These are phyloP conservation scores for Sorex maritimensis DNA, from an alignment of 2,797 vertebrate genomes.

Conservation along the genomic window DNA sequence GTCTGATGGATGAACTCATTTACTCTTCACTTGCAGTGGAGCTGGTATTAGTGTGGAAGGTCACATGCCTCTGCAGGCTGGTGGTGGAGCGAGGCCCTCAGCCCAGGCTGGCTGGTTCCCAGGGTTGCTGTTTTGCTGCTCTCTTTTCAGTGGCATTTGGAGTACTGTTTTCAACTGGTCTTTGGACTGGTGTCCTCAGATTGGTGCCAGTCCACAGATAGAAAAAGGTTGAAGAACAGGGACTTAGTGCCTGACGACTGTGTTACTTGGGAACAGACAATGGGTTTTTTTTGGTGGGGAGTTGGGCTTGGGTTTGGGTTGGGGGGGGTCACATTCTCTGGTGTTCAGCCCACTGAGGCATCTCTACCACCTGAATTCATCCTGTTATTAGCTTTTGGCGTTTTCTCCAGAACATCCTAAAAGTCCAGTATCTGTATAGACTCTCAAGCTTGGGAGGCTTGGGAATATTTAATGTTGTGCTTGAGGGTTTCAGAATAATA, in stretches of 20 bases:
- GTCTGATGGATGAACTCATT: neutral
- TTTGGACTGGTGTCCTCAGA: no score
- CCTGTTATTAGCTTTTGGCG: slow-evolving; percentile 8
- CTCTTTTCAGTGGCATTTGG: neutral
- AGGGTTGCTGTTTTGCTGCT: neutral
- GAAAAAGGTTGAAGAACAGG: no score
- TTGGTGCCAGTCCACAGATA: no score
- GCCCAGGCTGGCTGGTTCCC: neutral
- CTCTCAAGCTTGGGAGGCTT: neutral
- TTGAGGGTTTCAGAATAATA: neutral
- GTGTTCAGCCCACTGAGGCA: no score
- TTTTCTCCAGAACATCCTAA: neutral
- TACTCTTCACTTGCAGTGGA: neutral
- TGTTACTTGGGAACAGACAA: neutral
- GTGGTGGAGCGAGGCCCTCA: neutral
- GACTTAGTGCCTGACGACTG: neutral
- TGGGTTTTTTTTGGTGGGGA: no score
- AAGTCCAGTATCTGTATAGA: neutral
- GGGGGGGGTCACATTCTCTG: no score
- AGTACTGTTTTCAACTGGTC: neutral
- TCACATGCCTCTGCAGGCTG: neutral
- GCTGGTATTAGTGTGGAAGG: neutral
- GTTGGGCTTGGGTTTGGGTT: no score
- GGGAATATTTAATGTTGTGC: neutral
- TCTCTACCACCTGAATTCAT: neutral